phyloP scores from a whole-genome alignment of 1,140 invertebrate genomes.

The Branchinecta lynchi region DNA sequence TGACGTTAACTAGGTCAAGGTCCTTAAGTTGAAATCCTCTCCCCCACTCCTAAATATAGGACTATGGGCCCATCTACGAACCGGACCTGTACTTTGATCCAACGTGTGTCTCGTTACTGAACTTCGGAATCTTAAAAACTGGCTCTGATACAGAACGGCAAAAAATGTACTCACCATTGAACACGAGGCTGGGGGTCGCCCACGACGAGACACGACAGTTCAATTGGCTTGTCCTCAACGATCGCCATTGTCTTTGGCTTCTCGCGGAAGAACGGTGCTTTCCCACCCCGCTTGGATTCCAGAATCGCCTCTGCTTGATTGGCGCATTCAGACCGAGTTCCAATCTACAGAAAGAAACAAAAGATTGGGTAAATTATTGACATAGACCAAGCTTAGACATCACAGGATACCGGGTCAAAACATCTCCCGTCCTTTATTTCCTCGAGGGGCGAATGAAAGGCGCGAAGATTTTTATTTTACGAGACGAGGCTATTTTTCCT shows the following conservation, averaged over 20 bases:
- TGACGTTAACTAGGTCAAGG: too few species aligned
- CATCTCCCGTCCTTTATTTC: too few species aligned
- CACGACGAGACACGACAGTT: conserved; percentile 66
- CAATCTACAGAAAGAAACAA: background rate
- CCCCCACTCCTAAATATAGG: too few species aligned
- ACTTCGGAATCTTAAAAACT: background rate
- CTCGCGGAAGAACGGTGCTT: conserved; percentile 36
- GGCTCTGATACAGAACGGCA: background rate
- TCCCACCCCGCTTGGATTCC: conserved; percentile 58
- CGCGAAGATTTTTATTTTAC: too few species aligned
- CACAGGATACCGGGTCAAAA: background rate
- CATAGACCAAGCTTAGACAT: too few species aligned
- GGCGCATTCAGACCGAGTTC: conserved; percentile 20
- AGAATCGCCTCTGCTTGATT: conserved; percentile 67
- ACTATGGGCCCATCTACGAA: too few species aligned
- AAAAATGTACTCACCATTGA: conserved; percentile 76
- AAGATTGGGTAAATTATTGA: too few species aligned
- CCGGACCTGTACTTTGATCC: too few species aligned
- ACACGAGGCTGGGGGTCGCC: conserved; percentile 74
- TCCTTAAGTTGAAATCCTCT: too few species aligned
- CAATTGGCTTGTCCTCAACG: conserved; percentile 54
- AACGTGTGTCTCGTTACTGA: background rate
- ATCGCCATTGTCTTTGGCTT: conserved; percentile 49
- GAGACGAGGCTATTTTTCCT: too few species aligned
- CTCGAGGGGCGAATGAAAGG: too few species aligned